Base-by-base conservation (phyloP, 2,888 invertebrate species). In the Drosophila demipolita region DNA sequence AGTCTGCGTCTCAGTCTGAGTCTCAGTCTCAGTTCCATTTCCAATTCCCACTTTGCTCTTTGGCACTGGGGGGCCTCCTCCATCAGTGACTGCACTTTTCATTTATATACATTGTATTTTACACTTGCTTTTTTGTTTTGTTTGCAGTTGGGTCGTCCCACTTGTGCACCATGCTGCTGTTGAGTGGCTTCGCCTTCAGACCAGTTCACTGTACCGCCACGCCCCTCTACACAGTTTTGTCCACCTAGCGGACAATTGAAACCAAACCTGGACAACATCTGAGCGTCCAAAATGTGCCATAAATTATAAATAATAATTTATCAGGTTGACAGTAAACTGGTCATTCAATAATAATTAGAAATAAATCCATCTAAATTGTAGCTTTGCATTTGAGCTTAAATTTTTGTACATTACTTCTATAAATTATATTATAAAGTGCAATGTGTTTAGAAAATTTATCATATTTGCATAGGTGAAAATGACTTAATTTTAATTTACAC, bases 91-190 rank as follows among this genome's bases (percentile, higher is more conserved):
- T 74, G 85, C 72, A 80, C 68, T 82, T 82, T 78, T 72, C 72
- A 85, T 85, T 82, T 80, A 80, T 73, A 82, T 82, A 66, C 75
- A 79, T 82, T 61, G 12, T 68, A 74, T 61, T 52, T 54, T 66
- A 42, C 54, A 54, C 49, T 62, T 58, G 45, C 49, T 53, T 50
- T 57, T 42, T 42, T 52, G 49, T 62, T 70, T 71, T 35, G 33
- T 15, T 26, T 45, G 20, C 45, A 45, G 73, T 26, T 54, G 60
- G 42, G 38, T 49, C 67, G 69, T 59, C 66, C 80, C 69, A 75
- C 80, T 66, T 68, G 72, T 36, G 53, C 70, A 55, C 36, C 54
- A 58, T 26, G 58, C 68, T 49, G 69, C 85, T 75, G 75, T 83
- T 83, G 87, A 75, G 78, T 68, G 83, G 83, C 83, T 83, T 83